phyloP scores from a whole-genome alignment of 2,113 vertebrate genomes.

The Phycodurus eques region DNA sequence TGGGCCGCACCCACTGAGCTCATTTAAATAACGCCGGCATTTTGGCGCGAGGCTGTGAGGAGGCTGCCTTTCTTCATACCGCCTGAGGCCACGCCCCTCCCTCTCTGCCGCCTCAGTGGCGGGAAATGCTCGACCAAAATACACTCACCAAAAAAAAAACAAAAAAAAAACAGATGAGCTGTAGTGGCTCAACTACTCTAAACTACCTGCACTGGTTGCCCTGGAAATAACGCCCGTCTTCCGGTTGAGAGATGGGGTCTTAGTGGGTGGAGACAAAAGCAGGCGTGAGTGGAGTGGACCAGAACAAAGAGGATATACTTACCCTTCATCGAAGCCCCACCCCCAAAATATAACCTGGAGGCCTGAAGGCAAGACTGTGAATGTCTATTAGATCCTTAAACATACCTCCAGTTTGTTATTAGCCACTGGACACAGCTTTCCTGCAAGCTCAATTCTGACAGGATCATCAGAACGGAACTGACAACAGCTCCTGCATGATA shows the following conservation, averaged over 20 bases:
- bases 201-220: slow-evolving; percentile 27
- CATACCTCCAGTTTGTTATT: slow-evolving; percentile 44
- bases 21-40: slow-evolving; percentile 68
- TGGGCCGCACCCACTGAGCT: slow-evolving; percentile 67
- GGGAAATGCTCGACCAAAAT: slow-evolving; percentile 55
- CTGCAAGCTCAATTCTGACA: neutral
- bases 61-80: slow-evolving; percentile 54
- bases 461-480: too few species aligned
- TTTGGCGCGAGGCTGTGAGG: slow-evolving; percentile 52
- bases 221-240: slow-evolving; percentile 24
- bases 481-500: too few species aligned
- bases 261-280: slow-evolving; percentile 66
- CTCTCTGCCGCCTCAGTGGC: slow-evolving; percentile 45
- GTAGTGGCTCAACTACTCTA: slow-evolving; percentile 17
- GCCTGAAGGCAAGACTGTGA: slow-evolving; percentile 47
- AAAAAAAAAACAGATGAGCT: neutral
- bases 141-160: neutral
- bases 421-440: too few species aligned
- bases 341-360: slow-evolving; percentile 37
- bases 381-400: slow-evolving; percentile 60
- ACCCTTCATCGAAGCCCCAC: slow-evolving; percentile 39
- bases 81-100: slow-evolving; percentile 39
- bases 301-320: slow-evolving; percentile 64
- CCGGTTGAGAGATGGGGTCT: slow-evolving; percentile 50
- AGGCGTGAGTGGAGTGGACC: slow-evolving; percentile 55